phyloP scores from a whole-genome alignment of 2,888 invertebrate species.

The Rhogogaster chlorosoma region DNA sequence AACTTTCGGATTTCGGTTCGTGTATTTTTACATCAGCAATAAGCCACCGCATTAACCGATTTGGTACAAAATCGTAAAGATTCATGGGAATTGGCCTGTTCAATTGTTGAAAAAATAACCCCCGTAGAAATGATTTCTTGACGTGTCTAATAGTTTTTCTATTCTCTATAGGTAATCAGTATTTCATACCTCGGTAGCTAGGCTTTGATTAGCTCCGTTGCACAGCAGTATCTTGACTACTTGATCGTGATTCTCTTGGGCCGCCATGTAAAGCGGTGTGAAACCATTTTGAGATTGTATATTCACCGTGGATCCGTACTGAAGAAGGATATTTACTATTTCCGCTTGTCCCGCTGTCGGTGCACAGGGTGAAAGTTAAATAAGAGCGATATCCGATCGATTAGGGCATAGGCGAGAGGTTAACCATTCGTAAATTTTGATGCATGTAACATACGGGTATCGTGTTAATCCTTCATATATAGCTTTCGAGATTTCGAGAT shows the following conservation, averaged over 20 bases:
- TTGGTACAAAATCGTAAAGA: too few species aligned
- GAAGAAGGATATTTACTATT: constrained; percentile 94
- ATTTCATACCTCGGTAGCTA: constrained; percentile 94
- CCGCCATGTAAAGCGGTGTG: constrained; percentile 99
- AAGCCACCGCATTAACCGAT: too few species aligned
- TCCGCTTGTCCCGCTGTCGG: constrained; percentile 94
- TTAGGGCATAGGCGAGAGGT: background rate
- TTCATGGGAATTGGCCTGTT: too few species aligned
- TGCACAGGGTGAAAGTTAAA: constrained; percentile 47
- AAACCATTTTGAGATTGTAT: constrained; percentile 98
- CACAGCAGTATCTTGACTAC: constrained; percentile 95
- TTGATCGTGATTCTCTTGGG: constrained; percentile 97
- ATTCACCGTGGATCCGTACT: constrained; percentile 96
- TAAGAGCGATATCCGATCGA: constrained; percentile 27
- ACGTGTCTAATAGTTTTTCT: background rate
- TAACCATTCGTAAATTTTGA: too few species aligned
- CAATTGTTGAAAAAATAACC: background rate
- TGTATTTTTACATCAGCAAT: too few species aligned
- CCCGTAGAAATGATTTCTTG: background rate
- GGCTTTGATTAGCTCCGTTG: constrained; percentile 96
- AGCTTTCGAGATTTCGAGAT: too few species aligned
- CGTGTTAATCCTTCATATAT: background rate
- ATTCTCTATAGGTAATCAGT: background rate
- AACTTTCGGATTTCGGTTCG: too few species aligned
- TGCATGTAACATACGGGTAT: too few species aligned